Evolutionary conservation across 2,113 vertebrate species (phyloP), one percentile per base, ranked within the genome.

Genomic region (Strigops habroptila): DNA sequence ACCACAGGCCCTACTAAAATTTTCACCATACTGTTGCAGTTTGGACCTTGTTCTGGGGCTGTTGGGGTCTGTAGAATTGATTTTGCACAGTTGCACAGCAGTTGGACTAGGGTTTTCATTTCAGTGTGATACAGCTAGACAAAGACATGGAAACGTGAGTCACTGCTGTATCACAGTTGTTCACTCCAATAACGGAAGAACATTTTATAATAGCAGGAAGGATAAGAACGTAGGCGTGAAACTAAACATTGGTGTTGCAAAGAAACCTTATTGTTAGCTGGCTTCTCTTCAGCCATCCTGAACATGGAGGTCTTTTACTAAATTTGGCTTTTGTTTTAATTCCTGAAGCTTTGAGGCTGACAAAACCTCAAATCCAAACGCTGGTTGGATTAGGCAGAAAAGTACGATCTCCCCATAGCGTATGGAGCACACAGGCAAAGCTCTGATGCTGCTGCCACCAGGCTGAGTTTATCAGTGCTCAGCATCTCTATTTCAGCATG

Each of bases 361-460:
- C 18, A 41, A 51, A 43, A 35, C 12, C 15, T 39, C n/a, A n/a
- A 14, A 0, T 1, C 4, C 3, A 23, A 28, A 62, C 13, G n/a
- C 30, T 6, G 7, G 37, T 44, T 65, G 55, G 21, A 12, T 92
- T 18, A 33, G 35, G 21, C 22, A 18, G 75, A 44, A 28, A 22
- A 68, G 21, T 5, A 6, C 1, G 5, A 9, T 30, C 1, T 75
- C 17, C 9, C 14, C 1, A 0, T 15, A 28, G 39, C 2, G 1
- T 10, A 2, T 24, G 48, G 51, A 35, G 33, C 30, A 57, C 33
- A 25, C 35, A 24, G 18, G 41, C 22, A 14, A 24, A 83, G 46
- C 41, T 46, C 24, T 0, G 4, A 5, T 8, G 7, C 0, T 0
- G 16, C 21, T 73, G 14, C 33, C 41, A 24, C 12, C n/a, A 27